These are phyloP conservation scores for Holotrichia oblita DNA, from an alignment of 1,140 invertebrate species.

Conservation along the genomic window DNA sequence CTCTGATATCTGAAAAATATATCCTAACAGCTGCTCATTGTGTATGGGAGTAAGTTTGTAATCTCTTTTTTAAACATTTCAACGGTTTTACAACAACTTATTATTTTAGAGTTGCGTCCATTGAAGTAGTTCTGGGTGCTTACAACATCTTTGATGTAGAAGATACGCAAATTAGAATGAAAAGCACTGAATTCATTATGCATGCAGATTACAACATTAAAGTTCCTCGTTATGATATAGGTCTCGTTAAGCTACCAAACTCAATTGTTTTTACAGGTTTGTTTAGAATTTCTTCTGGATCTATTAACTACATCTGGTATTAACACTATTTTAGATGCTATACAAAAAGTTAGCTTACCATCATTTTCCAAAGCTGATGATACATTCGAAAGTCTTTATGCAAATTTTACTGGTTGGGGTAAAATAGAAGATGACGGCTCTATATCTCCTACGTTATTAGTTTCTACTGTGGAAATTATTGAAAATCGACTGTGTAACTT, in stretches of 20 bases:
- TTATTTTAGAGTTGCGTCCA: constrained; percentile 34
- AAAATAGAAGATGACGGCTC: not conserved
- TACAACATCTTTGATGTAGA: constrained; percentile 33
- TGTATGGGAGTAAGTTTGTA: constrained; percentile 47
- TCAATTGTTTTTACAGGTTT: not conserved
- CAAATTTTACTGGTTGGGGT: not conserved
- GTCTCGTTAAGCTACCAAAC: constrained; percentile 6
- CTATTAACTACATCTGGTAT: not conserved
- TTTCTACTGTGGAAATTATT: not conserved
- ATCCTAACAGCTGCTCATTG: constrained; percentile 71
- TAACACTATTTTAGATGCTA: not conserved
- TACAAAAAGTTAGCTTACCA: not conserved
- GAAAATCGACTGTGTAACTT: not conserved
- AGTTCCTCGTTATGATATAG: constrained; percentile 40
- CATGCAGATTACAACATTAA: not conserved
- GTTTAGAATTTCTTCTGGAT: not conserved
- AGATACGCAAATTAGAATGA: constrained; percentile 27
- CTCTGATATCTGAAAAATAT: constrained; percentile 66
- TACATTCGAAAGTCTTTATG: not conserved
- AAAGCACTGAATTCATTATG: constrained; percentile 36
- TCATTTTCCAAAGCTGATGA: not conserved
- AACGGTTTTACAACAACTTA: not conserved
- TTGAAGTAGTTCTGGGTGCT: constrained; percentile 41
- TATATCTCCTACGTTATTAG: not conserved
- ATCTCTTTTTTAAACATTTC: no score